These are phyloP conservation scores for Helicoverpa zea DNA, from an alignment of 1,140 invertebrate genomes.

Conservation along the genomic window DNA sequence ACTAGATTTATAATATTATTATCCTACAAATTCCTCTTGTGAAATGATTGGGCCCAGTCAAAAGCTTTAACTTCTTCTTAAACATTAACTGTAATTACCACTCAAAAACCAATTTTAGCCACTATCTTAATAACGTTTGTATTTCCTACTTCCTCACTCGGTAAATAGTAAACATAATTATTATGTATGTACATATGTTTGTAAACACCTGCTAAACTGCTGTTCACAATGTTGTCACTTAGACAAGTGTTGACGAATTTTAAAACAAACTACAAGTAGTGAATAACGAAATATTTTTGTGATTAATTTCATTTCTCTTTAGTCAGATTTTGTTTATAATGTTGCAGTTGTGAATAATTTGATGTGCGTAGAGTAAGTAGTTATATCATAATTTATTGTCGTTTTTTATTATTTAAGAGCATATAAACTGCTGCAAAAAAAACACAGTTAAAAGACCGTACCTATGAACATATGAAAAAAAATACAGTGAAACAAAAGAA, in stretches of 20 bases:
- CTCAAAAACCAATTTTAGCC: not conserved
- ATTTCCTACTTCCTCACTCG: conserved; percentile 1
- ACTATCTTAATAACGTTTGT: not conserved
- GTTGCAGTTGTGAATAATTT: not conserved
- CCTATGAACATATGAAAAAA: too few species aligned
- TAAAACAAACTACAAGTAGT: conserved; percentile 2
- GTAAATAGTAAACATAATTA: conserved; percentile 26
- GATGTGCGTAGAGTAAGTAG: too few species aligned
- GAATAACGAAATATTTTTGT: conserved; percentile 31
- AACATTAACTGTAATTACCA: too few species aligned
- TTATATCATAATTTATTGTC: too few species aligned
- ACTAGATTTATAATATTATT: too few species aligned
- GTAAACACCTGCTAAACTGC: conserved; percentile 14
- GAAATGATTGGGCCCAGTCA: too few species aligned
- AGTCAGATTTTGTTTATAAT: conserved; percentile 20
- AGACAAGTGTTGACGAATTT: conserved; percentile 1
- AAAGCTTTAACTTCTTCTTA: too few species aligned
- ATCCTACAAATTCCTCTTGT: too few species aligned
- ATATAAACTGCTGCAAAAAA: too few species aligned
- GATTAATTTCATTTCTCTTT: not conserved
- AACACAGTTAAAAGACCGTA: too few species aligned
- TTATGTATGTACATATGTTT: conserved; percentile 16
- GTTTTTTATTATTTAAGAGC: too few species aligned
- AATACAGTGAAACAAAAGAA: too few species aligned
- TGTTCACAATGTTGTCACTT: not conserved